Percentiles rank a stretch among this genome's conserved stretches.
Evolutionary conservation across 2,888 invertebrate genomes (phyloP).

Genomic region (Anoncus sp.): DNA sequence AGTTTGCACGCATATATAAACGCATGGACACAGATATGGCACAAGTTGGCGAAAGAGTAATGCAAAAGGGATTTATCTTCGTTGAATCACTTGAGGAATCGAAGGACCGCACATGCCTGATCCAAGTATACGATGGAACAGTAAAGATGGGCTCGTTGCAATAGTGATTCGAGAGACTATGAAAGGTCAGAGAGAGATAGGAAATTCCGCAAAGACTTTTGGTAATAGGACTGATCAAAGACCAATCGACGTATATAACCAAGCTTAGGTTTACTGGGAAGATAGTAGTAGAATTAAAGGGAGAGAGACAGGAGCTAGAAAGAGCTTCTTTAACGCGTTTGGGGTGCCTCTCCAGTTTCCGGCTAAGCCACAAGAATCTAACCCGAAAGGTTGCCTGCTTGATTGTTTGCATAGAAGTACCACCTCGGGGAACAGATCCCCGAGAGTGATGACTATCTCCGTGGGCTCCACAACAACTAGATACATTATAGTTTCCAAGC

Average conservation of each 20-base stretch:
- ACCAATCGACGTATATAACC: constrained; percentile 25
- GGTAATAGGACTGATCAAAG: constrained; percentile 11
- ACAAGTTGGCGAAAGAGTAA: no score
- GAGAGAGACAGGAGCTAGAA: constrained; percentile 8
- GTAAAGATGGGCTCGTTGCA: constrained; percentile 11
- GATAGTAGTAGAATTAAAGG: neutral
- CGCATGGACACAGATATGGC: no score
- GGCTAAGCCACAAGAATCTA: constrained; percentile 49
- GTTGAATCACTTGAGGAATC: neutral
- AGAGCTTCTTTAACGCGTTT: constrained; percentile 25
- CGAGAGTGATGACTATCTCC: neutral
- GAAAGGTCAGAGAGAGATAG: constrained; percentile 6
- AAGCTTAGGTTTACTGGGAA: no score
- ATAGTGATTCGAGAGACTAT: neutral
- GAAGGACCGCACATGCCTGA: constrained; percentile 15
- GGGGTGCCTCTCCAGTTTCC: constrained; percentile 39
- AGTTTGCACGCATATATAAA: neutral
- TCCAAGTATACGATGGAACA: constrained; percentile 16
- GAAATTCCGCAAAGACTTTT: neutral
- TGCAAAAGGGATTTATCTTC: no score
- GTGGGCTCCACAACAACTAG: neutral
- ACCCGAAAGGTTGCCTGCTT: constrained; percentile 10
- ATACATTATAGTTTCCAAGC: neutral
- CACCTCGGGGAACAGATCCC: no score
- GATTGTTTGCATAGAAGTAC: no score